phyloP scores from a whole-genome alignment of 1,140 invertebrate species.

The Drosophila teissieri region DNA sequence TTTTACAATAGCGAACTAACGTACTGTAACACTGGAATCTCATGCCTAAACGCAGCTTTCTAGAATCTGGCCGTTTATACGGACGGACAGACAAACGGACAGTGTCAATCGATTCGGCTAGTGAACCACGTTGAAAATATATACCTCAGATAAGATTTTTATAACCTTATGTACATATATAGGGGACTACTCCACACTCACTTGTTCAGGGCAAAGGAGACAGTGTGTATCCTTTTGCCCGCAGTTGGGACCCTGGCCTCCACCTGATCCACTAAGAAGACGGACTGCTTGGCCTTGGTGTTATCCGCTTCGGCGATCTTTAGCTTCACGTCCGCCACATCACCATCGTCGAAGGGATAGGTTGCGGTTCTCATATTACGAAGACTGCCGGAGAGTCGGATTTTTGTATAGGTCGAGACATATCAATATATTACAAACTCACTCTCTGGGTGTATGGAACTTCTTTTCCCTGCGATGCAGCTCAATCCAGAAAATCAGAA shows the following conservation, averaged over 20 bases:
- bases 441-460: conserved; percentile 64
- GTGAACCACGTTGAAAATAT: too few species aligned
- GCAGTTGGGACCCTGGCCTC: conserved; percentile 49
- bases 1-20: too few species aligned
- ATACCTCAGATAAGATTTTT: too few species aligned
- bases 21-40: too few species aligned
- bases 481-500: conserved; percentile 69
- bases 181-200: conserved; percentile 24
- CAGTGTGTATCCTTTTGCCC: conserved; percentile 52
- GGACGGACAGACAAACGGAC: too few species aligned
- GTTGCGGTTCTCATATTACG: conserved; percentile 56
- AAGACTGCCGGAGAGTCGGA: conserved; percentile 20
- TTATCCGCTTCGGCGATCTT: conserved; percentile 68
- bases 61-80: too few species aligned
- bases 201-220: conserved; percentile 74
- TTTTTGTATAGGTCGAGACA: background rate
- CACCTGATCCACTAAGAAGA: conserved; percentile 74
- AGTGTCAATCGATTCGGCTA: too few species aligned
- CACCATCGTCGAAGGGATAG: conserved; percentile 70
- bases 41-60: too few species aligned
- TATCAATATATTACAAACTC: conserved; percentile 11
- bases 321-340: conserved; percentile 72
- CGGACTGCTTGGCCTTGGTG: conserved; percentile 61
- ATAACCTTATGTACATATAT: too few species aligned
- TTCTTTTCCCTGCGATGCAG: conserved; percentile 62